Base-by-base conservation (phyloP, 2,797 vertebrate species). In the Sphenopsis melanotis region DNA sequence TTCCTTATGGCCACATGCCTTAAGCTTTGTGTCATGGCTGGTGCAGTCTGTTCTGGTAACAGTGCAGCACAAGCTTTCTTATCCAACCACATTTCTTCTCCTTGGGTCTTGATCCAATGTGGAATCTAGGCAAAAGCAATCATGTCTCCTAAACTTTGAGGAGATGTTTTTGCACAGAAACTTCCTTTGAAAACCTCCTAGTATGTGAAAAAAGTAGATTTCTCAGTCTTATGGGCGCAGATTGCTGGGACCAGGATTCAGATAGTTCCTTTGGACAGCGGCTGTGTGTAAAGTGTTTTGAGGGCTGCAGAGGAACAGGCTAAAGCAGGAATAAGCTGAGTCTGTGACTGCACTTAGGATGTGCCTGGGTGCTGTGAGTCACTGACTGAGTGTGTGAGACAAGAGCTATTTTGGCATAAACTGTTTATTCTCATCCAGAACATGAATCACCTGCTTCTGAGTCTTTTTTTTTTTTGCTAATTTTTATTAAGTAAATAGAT, bases 361-460 rank as follows among this genome's bases (percentile, higher is more conserved):
- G 71, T 0, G 61, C 57, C 46, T 81, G 52, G 65, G 72, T 71
- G 60, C 82, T 92, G 22, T 96, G 95, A 97, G 88, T 96, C 93
- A 96, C 83, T 8, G 29, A 30, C 88, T 66, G 59, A 55, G 72
- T 72, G 63, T 64, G 57, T 13, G 60, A 93, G 52, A 59, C 46
- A 29, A 82, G 78, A 83, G 42, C 39, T 59, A 8, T 89, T 87
- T 90, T 96, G 96, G 94, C 87, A 41, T 81, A 60, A 74, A 63
- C 68, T 39, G 19, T 39, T 59, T 78, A 29, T 90, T 84, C 72
- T 83, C 42, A 71, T 94, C 84, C 93, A 92, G 79, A 93, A 90
- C 74, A 94, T 89, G 87, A 96, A 90, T 96, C 93, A 87, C 81
- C 83, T 94, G 79, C 71, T 83, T 64, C 39, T 82, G 56, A 88